Base-by-base conservation (phyloP, 1,140 invertebrate genomes). In the Drosophila yakuba region DNA sequence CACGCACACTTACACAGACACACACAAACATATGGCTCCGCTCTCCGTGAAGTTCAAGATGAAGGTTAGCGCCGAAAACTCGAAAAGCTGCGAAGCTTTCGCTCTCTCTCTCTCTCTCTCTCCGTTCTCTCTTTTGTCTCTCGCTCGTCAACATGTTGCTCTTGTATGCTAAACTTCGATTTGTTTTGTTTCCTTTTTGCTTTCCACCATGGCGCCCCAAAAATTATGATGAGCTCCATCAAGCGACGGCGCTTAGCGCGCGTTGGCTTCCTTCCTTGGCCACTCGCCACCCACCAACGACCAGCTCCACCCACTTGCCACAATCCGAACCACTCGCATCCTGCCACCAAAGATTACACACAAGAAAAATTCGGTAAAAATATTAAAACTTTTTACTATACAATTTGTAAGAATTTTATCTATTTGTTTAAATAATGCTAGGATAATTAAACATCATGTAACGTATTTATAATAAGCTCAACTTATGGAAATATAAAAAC, bases 11-110 rank as follows among this genome's bases (percentile, higher is more conserved):
- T 12, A 48, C 23, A 48, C 23, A 48, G 14, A 48, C 47, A 48
- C 47, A 15, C 1, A n/a, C 23, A 28, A 23, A 11, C 58, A 35
- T 15, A 1, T 20, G 51, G 48, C 25, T 44, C 41, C 59, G 55
- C 69, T 57, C 45, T 36, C 60, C 66, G 74, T 89, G 77, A 89
- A 89, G 84, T 89, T 89, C 84, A 89, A 89, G 84, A 89, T 89
- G 84, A 89, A 89, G 84, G 84, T 89, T 89, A 89, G 44, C 52
- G 67, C 62, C 50, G 61, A 61, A 64, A 80, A 78, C 73, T 74
- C 69, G 38, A 74, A 74, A 78, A 83, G 68, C 79, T 78, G 15
- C 17, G 7, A 8, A 78, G 67, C 76, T 78, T 51, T 78, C 15
- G 17, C 52, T 56, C 74, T 77, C 51, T 23, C 11, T 56, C 32